Evolutionary conservation across 2,797 vertebrate species (phyloP), one percentile per base, ranked within the genome.

Genomic region (Characodon lateralis): DNA sequence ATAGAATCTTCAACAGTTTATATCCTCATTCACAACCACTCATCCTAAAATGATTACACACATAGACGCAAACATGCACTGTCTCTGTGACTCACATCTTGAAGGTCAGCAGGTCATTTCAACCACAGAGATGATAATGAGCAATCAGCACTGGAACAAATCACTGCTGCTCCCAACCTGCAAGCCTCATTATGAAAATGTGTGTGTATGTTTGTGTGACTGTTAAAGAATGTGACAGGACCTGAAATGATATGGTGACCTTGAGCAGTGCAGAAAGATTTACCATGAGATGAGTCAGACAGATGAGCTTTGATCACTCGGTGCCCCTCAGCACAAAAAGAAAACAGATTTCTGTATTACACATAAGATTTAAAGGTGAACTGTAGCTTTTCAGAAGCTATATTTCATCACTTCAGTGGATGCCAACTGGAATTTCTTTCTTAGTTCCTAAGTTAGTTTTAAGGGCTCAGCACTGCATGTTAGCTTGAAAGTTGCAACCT

Each of bases 131-230:
- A 80, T 66, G 65, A 82, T 87, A 83, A 90, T 91, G 85, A 87
- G 78, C 81, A 87, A 85, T 79, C 85, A 86, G 73, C 84, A 80
- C 68, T 63, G 72, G 83, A 80, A 89, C 85, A 87, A 86, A 88
- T 84, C 75, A 78, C 59, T 1, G 39, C 76, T 76, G 78, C 83
- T 81, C 73, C 73, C 76, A 69, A 51, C 55, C 73, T 82, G 70
- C 65, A 10, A 51, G 73, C 72, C 71, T 87, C 77, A 79, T 84
- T 78, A 79, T 77, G 8, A 51, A 28, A n/a, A 39, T 53, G 20
- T 65, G 59, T 76, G 70, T 66, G 31, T 22, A 68, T 53, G 63
- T 73, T 22, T 70, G 51, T 46, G 74, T 5, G 63, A 10, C 20
- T 76, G 35, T 65, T 61, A 66, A 26, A 41, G 55, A 65, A 46